Evolutionary conservation across 2,888 invertebrate species (phyloP), one percentile per base, ranked within the genome.

Genomic region (Apotomis turbidana): DNA sequence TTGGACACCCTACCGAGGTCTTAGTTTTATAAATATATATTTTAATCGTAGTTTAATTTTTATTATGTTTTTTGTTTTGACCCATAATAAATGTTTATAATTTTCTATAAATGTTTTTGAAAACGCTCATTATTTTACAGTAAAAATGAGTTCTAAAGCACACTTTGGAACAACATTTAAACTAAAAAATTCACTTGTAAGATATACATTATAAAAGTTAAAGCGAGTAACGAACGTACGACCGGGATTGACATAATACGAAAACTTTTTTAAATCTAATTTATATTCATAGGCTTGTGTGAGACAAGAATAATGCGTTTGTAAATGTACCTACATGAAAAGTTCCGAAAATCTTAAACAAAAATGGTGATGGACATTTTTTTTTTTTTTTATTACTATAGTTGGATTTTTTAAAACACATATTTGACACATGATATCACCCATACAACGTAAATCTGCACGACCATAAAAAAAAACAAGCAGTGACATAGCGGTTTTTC

Each of bases 241-340:
- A 73, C 77, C 74, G 78, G 73, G 74, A 76, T 74, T 73, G 76
- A 79, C 75, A 75, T 80, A 78, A 78, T 77, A 80, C 78, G 78
- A 81, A 83, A 85, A 85, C 80, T 84, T 85, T 86, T 27, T 85
- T 80, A 78, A 85, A 84, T 84, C 84, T 82, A 79, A 82, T 86
- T 84, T 85, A 83, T 83, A 85, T 86, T 84, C 86, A 86, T 85
- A 78, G 79, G 76, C 76, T 77, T 79, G 72, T 78, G 79, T 78
- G 79, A 77, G 79, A 77, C 82, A 82, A 80, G 85, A 80, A 79
- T 80, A 84, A 82, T 75, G 81, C 81, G 77, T 80, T 78, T 68
- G 57, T 75, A 76, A 79, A 75, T 66, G 61, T 60, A 62, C 27
- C 66, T 73, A 69, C 41, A 49, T 36, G 15, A 55, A 60, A 68